Percentiles rank a stretch among this genome's conserved stretches.
phyloP scores from a whole-genome alignment of 2,113 vertebrate species.

The Thamnaconus septentrionalis region DNA sequence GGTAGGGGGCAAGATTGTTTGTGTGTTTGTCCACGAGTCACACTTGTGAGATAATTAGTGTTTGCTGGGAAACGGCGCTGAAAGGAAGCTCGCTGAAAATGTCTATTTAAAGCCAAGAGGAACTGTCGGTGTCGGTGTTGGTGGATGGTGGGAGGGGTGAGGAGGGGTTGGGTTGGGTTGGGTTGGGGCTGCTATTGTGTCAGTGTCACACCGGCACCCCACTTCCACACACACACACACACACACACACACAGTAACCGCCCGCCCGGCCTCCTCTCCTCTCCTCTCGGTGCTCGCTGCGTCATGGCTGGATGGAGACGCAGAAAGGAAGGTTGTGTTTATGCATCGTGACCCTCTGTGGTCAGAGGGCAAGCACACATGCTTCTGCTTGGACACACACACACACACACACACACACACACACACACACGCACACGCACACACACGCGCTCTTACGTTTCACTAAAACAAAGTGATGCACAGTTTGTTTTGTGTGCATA shows the following conservation, averaged over 20 bases:
- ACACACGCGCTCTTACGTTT: no score
- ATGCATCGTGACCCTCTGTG: slow-evolving; percentile 62
- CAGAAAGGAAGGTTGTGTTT: slow-evolving; percentile 76
- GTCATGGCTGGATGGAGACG: slow-evolving; percentile 75
- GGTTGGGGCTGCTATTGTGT: slow-evolving; percentile 54
- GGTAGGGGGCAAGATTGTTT: slow-evolving; percentile 49
- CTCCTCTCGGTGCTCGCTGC: slow-evolving; percentile 54
- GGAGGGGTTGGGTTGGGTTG: no score
- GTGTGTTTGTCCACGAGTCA: slow-evolving; percentile 68
- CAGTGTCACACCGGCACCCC: slow-evolving; percentile 2
- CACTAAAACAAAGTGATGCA: no score
- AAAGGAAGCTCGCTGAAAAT: slow-evolving; percentile 69
- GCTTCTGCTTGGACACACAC: slow-evolving; percentile 31
- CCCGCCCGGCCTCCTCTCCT: slow-evolving; percentile 61
- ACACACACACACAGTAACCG: slow-evolving; percentile 61
- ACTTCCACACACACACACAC: slow-evolving; percentile 16
- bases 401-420: slow-evolving; percentile 10
- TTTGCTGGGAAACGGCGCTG: slow-evolving; percentile 64
- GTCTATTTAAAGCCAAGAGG: slow-evolving; percentile 74
- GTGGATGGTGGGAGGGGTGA: not conserved
- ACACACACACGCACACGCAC: slow-evolving; percentile 7
- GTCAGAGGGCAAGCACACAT: slow-evolving; percentile 46
- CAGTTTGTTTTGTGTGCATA: slow-evolving; percentile 11
- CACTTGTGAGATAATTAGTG: slow-evolving; percentile 69
- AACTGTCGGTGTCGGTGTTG: slow-evolving; percentile 49